Evolutionary conservation across 2,113 vertebrate species (phyloP).

Genomic region (Panthera leo): DNA sequence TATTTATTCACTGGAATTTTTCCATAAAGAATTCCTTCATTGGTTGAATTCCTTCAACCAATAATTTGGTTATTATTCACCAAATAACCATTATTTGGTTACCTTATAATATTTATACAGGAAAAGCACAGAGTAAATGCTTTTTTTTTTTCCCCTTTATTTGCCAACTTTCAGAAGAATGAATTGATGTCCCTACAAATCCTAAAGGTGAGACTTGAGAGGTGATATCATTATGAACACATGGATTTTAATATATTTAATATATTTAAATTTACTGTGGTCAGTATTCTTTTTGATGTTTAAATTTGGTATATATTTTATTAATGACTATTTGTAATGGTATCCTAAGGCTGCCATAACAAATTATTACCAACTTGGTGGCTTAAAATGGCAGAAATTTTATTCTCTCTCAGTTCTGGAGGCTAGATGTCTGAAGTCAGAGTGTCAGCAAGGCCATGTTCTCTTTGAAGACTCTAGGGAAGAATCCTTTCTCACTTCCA

Average conservation of each 20-base stretch:
- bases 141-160: neutral
- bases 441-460: neutral
- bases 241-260: neutral
- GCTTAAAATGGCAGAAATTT: neutral
- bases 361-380: neutral
- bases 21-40: neutral
- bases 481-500: neutral
- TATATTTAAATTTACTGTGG: neutral
- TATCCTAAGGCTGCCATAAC: neutral
- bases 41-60: no score
- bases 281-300: neutral
- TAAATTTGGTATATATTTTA: neutral
- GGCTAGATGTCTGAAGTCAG: neutral
- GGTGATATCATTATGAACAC: neutral
- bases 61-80: no score
- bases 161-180: neutral
- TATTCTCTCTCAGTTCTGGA: neutral
- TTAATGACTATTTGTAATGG: neutral
- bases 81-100: neutral
- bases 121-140: neutral
- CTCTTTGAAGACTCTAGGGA: neutral
- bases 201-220: neutral
- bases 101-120: neutral
- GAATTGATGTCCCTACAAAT: neutral
- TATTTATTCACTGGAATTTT: slow-evolving; percentile 20